These are phyloP conservation scores for Aphis craccivora DNA, from an alignment of 1,140 invertebrate species.

Conservation along the genomic window DNA sequence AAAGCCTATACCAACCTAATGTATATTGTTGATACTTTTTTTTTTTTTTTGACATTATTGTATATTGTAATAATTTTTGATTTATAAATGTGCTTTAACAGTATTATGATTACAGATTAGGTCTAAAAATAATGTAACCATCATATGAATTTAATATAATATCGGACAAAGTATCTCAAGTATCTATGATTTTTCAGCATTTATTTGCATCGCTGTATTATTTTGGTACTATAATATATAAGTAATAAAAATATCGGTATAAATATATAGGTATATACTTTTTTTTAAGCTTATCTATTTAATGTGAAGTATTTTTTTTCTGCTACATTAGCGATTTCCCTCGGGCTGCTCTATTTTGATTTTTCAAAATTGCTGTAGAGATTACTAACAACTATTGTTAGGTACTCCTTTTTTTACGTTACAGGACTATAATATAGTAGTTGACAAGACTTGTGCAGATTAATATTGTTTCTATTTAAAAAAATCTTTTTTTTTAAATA, in stretches of 20 bases:
- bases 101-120: no score
- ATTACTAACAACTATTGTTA: not conserved
- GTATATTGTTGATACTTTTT: no score
- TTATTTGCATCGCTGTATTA: not conserved
- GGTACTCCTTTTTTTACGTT: not conserved
- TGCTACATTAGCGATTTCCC: not conserved
- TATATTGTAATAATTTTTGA: no score
- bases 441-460: not conserved
- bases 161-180: not conserved
- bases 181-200: not conserved
- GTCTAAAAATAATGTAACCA: no score
- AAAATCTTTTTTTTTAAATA: not conserved
- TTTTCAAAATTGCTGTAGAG: not conserved
- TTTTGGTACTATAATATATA: not conserved
- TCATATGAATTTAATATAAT: no score
- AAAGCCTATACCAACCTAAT: no score
- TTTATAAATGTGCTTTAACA: no score
- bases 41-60: no score
- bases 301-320: not conserved
- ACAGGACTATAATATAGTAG: not conserved
- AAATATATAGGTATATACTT: not conserved
- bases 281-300: not conserved
- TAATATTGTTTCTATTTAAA: not conserved
- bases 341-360: not conserved
- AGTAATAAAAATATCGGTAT: not conserved